Conservation (phyloP, 2,888 invertebrate species). For the Eupithecia abbreviata region DNA sequence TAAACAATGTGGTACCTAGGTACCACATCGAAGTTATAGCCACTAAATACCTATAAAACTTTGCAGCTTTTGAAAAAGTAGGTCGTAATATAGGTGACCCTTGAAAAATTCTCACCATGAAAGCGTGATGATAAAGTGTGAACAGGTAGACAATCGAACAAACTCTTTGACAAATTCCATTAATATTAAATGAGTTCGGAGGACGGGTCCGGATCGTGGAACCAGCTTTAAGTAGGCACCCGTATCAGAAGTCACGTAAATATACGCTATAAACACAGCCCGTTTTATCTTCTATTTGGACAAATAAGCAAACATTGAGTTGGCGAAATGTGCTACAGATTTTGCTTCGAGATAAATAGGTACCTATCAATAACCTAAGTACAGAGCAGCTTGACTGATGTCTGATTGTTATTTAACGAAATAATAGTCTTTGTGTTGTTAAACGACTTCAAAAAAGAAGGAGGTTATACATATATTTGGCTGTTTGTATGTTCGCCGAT, state of each 20-base stretch:
- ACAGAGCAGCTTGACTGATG: constrained; percentile 16
- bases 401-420: neutral
- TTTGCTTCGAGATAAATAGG: constrained; percentile 36
- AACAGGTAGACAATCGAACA: constrained; percentile 45
- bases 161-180: constrained; percentile 50
- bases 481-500: neutral
- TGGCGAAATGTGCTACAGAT: constrained; percentile 39
- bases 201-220: constrained; percentile 39
- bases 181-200: constrained; percentile 49
- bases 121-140: constrained; percentile 18
- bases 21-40: neutral
- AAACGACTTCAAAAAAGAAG: neutral
- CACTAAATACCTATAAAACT: neutral
- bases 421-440: neutral
- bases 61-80: neutral
- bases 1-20: neutral
- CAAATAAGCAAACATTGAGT: constrained; percentile 48
- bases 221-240: constrained; percentile 49
- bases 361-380: constrained; percentile 18
- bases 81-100: neutral
- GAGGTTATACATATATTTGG: too few species aligned
- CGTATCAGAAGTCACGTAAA: constrained; percentile 54
- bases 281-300: constrained; percentile 47
- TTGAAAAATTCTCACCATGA: neutral
- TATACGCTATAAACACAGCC: constrained; percentile 50